Base-by-base conservation (phyloP, 2,113 vertebrate genomes). In the Oceanites oceanicus region DNA sequence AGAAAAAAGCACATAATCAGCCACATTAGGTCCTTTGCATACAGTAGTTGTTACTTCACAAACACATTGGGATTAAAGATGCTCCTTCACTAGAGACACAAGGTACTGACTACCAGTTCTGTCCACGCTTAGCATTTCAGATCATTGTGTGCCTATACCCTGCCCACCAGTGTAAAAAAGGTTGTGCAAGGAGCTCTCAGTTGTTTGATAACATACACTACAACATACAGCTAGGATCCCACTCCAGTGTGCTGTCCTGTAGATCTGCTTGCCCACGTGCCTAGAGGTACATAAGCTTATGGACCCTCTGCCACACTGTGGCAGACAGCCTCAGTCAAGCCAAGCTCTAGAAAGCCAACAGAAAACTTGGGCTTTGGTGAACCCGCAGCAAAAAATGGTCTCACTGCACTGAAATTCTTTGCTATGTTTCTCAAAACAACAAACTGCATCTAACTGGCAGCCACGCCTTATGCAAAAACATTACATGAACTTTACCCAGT, bases 371-470 rank as follows among this genome's bases (percentile, higher is more conserved):
- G 16, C 66, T 91, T 78, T 58, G n/a, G n/a, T 61, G 56, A 97
- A 72, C 40, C 94, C 93, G 83, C 74, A 85, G 90, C 58, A 92
- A 53, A 53, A 95, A 97, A 77, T 44, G 6, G n/a, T 66, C 94
- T 70, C 78, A 86, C 66, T 47, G 63, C 91, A 73, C 87, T 71
- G 79, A 84, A 96, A 83, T 66, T 70, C 90, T 92, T 78, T 36
- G 55, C 70, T 73, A 13, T 87, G 72, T 75, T 92, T 88, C 89
- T 90, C 89, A 85, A 76, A 97, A 95, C 47, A 82, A 93, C 40
- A 19, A 88, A 34, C 77, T 68, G 53, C 80, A 62, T 67, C 83
- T 93, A 73, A 59, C 22, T 50, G 55, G 84, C 15, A 68, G 74
- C 61, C 70, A 70, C 86, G 74, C 53, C 83, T 89, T 49, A 66